Base-by-base conservation (phyloP, 2,888 invertebrate species). In the Drosophila austrosaltans region DNA sequence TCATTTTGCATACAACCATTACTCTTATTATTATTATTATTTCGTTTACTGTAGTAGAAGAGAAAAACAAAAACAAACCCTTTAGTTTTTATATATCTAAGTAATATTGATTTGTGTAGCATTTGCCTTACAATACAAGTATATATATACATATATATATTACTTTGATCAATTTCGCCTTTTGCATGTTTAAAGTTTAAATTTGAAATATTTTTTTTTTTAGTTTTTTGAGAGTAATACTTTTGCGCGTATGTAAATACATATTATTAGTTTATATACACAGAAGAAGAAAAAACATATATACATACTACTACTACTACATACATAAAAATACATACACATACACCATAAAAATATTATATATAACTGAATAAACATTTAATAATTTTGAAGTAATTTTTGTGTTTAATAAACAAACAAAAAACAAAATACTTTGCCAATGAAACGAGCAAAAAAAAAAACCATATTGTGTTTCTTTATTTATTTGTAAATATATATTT, bases 341-440 rank as follows among this genome's bases (percentile, higher is more conserved):
- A 57, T 12, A 42, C 22, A 60, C 48, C 40, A 66, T 61, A 70
- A 42, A 22, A 12, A 25, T 48, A 69, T 68, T 79, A 79, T 76
- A 75, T 77, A 76, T 72, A 76, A 80, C 73, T 68, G 66, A 62
- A 66, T 73, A 59, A 69, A 67, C 70, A 65, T 59, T 75, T 44
- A 72, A 71, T 16, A 16, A 16, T 16, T 81, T 48, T 82, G 82
- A 76, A 87, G 87, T 84, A 83, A 87, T 76, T 78, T 82, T 84
- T 87, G 84, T 83, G 80, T 87, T 83, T 84, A 83, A 87, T 83
- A 83, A 83, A 72, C 66, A 73, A 64, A 75, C 76, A 66, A 76
- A 22, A 48, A 68, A 58, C 56, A 53, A 65, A 48, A 67, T 73
- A 76, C 56, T 74, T 78, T 85, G 83, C 76, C 61, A 73, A 77